These are phyloP conservation scores for Turritopsis dohrnii DNA, from an alignment of 30 jellyfish, hydroid and myxozoan species.

Conservation along the genomic window DNA sequence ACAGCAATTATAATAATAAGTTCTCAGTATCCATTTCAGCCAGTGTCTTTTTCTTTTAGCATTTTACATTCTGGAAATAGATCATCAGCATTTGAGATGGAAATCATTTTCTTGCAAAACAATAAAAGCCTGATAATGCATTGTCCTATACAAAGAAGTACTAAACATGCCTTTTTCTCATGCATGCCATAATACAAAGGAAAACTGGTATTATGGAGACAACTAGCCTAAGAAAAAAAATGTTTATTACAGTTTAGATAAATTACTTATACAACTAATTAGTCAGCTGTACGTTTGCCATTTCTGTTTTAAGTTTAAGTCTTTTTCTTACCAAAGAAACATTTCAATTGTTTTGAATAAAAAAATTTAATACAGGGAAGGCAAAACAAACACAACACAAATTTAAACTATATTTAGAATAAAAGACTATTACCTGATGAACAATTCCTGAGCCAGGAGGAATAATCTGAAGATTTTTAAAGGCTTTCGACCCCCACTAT, in stretches of 20 bases:
- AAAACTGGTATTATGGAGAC: constrained; percentile 3
- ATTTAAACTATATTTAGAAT: neutral
- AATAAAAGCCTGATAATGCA: neutral
- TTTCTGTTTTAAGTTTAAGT: no score
- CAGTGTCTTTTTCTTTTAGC: neutral
- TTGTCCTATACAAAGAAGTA: neutral
- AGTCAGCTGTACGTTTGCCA: neutral
- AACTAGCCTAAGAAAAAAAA: neutral
- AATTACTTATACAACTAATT: neutral
- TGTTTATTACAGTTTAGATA: neutral
- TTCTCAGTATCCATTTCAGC: neutral
- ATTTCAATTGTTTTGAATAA: no score
- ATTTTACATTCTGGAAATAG: neutral
- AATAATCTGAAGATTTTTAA: constrained; percentile 69
- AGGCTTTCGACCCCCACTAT: constrained; percentile 93
- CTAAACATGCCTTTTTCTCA: constrained; percentile 16
- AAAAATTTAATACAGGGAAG: no score
- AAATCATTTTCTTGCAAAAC: neutral
- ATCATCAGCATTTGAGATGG: neutral
- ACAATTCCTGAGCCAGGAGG: constrained; percentile 95
- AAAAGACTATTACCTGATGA: constrained; percentile 48
- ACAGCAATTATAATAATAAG: neutral
- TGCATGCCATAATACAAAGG: constrained; percentile 17
- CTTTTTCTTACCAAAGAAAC: no score
- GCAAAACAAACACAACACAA: neutral